Evolutionary conservation across 2,113 vertebrate species (phyloP).

Genomic region (Hiodon tergisus): DNA sequence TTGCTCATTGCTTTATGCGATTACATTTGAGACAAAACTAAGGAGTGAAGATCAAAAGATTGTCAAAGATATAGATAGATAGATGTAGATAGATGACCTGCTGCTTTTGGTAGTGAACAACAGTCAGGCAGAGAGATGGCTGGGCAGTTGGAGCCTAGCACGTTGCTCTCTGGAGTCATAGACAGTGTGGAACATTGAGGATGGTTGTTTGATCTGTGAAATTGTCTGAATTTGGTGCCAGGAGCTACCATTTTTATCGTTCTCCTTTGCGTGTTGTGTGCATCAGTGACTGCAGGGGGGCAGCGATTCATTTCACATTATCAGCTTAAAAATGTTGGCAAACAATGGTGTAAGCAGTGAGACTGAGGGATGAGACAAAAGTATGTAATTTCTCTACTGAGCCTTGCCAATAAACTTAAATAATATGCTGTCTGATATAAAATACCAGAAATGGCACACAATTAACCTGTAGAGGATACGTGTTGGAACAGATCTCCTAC

Average conservation of each 20-base stretch:
- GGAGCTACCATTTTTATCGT: constrained; percentile 41
- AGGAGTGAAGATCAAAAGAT: neutral
- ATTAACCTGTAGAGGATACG: no score
- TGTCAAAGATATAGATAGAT: neutral
- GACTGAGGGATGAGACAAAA: no score
- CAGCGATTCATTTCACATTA: neutral
- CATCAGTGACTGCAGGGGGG: neutral
- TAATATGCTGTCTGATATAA: no score
- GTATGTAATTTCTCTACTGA: no score
- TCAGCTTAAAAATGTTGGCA: neutral
- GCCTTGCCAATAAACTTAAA: no score
- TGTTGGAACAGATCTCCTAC: no score
- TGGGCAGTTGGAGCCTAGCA: neutral
- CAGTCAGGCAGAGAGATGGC: neutral
- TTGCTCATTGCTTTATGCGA: neutral
- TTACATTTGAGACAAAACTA: neutral
- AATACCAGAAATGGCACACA: no score
- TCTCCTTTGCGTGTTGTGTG: constrained; percentile 21
- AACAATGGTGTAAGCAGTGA: neutral
- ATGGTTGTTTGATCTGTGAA: constrained; percentile 32
- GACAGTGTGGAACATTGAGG: neutral
- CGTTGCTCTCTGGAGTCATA: neutral
- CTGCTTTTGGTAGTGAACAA: constrained; percentile 6
- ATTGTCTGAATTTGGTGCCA: constrained; percentile 40
- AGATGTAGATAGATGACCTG: neutral